Percentiles rank a stretch among this genome's conserved stretches.
Evolutionary conservation across 2,113 vertebrate genomes (phyloP).

Genomic region (Herpailurus yagouaroundi): DNA sequence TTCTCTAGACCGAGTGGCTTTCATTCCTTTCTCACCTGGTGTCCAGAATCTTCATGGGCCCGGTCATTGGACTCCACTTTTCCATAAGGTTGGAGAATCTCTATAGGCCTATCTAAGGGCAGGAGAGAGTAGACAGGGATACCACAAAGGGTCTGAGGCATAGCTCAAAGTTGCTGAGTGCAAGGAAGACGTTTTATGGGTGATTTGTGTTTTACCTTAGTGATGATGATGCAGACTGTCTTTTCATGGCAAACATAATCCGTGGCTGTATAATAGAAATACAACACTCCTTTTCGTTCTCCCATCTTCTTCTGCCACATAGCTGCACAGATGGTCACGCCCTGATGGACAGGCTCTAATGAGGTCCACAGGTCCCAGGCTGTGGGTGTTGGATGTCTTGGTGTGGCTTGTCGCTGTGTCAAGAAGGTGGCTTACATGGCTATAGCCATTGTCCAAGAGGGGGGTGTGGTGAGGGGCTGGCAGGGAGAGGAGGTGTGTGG

Average conservation of each 20-base stretch:
- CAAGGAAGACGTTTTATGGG: neutral
- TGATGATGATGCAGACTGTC: neutral
- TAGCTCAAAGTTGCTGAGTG: neutral
- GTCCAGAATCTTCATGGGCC: neutral
- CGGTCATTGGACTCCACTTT: neutral
- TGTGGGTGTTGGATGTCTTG: neutral
- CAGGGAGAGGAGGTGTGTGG: neutral
- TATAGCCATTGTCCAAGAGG: neutral
- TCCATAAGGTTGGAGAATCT: neutral
- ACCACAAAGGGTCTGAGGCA: no score
- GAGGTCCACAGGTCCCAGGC: neutral
- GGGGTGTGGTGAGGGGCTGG: neutral
- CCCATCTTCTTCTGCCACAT: neutral
- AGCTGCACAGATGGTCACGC: neutral
- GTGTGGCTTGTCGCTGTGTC: neutral
- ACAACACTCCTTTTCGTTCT: neutral
- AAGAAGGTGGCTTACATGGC: neutral
- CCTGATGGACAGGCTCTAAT: neutral
- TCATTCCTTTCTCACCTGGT: neutral
- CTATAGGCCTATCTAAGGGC: neutral
- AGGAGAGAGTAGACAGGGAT: neutral
- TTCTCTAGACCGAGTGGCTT: neutral
- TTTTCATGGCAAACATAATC: neutral
- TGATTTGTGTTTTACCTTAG: neutral
- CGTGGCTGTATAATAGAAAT: neutral